A percentile compares a stretch with the other conserved stretches of the same genome.
Evolutionary conservation across 2,888 invertebrate genomes (phyloP).

Genomic region (Napeogenes sylphis): DNA sequence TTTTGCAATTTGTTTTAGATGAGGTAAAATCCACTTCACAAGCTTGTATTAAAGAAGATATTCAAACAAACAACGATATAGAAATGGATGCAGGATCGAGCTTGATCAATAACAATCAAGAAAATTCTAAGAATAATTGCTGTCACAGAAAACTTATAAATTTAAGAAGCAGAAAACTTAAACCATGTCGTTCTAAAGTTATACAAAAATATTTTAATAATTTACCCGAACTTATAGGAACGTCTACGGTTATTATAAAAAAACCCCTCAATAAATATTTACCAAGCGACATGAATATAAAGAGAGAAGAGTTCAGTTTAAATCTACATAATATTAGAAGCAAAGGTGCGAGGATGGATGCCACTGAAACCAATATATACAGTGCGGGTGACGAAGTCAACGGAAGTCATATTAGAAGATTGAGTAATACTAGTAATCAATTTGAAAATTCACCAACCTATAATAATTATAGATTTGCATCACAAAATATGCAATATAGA

Average conservation of each 20-base stretch:
- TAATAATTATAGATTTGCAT: constrained; percentile 28
- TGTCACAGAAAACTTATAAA: constrained; percentile 38
- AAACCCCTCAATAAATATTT: constrained; percentile 50
- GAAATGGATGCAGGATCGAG: background rate
- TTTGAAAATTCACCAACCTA: constrained; percentile 29
- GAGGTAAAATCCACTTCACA: background rate
- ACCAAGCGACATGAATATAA: constrained; percentile 55
- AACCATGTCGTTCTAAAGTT: constrained; percentile 33
- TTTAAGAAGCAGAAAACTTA: constrained; percentile 41
- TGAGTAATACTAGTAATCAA: constrained; percentile 36
- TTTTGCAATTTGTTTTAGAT: background rate
- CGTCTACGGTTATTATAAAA: constrained; percentile 44
- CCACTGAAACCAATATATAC: constrained; percentile 36
- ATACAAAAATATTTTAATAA: constrained; percentile 43
- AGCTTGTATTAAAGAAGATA: no score
- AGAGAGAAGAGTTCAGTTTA: constrained; percentile 48
- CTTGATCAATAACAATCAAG: background rate
- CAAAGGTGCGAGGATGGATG: constrained; percentile 32
- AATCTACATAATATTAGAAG: constrained; percentile 46
- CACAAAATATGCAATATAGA: constrained; percentile 35
- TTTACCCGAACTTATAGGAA: constrained; percentile 51
- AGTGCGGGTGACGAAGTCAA: constrained; percentile 49
- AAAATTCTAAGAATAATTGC: background rate
- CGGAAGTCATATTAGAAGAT: constrained; percentile 45
- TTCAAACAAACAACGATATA: background rate